A percentile compares a stretch with the other conserved stretches of the same genome.
These are phyloP conservation scores for Minunthozetes semirufus DNA, from an alignment of 2,888 invertebrate genomes.

Conservation along the genomic window DNA sequence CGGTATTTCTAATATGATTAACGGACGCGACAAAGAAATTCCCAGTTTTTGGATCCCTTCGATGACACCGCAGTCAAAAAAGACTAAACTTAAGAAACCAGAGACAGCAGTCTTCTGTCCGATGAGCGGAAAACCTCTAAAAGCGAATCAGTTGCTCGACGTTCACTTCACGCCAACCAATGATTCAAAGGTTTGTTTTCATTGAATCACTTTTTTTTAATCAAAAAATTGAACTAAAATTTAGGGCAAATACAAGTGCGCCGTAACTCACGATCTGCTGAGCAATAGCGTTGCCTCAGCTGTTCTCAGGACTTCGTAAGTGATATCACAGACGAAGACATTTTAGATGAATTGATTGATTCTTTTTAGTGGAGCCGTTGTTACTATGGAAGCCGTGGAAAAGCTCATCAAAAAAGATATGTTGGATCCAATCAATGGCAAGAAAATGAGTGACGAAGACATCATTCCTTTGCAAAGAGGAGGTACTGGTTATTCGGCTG, in stretches of 20 bases:
- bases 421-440: constrained; percentile 84
- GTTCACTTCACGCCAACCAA: constrained; percentile 86
- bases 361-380: constrained; percentile 72
- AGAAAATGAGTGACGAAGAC: constrained; percentile 77
- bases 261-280: constrained; percentile 90
- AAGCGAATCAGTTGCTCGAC: constrained; percentile 82
- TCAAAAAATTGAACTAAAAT: neutral
- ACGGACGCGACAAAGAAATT: constrained; percentile 68
- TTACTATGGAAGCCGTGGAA: constrained; percentile 92
- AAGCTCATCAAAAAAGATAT: constrained; percentile 93
- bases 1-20: constrained; percentile 71
- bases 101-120: constrained; percentile 71
- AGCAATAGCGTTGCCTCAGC: constrained; percentile 91
- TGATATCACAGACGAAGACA: constrained; percentile 37
- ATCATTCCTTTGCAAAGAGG: constrained; percentile 88
- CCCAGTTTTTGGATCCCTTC: constrained; percentile 97
- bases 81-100: constrained; percentile 66
- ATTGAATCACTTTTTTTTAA: neutral
- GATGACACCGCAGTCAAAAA: constrained; percentile 76
- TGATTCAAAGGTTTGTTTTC: constrained; percentile 59
- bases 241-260: constrained; percentile 82
- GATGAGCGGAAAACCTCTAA: constrained; percentile 73
- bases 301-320: constrained; percentile 77
- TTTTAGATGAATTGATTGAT: neutral
- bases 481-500: constrained; percentile 86